phyloP scores from a whole-genome alignment of 2,113 vertebrate genomes.

The Meleagris gallopavo region DNA sequence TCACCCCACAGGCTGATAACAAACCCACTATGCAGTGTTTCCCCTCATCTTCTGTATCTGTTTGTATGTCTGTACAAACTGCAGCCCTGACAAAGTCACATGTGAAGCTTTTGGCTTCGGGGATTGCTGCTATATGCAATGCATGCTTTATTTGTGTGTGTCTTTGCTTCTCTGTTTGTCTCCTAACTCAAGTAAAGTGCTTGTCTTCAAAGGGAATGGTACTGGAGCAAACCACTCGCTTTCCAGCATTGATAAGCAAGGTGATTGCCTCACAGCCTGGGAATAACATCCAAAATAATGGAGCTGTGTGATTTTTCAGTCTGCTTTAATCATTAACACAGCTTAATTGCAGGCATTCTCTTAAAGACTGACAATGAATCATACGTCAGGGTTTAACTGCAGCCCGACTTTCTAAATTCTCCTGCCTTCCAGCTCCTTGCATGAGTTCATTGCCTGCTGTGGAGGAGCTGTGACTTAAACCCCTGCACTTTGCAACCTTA shows the following conservation, averaged over 20 bases:
- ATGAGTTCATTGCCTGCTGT: background rate
- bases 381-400: background rate
- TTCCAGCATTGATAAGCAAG: background rate
- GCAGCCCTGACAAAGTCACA: background rate
- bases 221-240: background rate
- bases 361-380: background rate
- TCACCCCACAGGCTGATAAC: rapidly evolving
- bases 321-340: background rate
- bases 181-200: rapidly evolving
- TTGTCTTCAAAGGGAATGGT: background rate
- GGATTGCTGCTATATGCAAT: rapidly evolving
- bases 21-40: rapidly evolving
- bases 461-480: background rate
- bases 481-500: too few relatives aligned
- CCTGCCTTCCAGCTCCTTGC: background rate
- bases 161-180: background rate
- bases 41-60: rapidly evolving
- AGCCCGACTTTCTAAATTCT: background rate
- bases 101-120: background rate
- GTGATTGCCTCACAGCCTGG: background rate
- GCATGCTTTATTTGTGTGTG: background rate
- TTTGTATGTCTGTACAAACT: rapidly evolving
- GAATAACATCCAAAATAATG: background rate
- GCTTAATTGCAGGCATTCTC: background rate
- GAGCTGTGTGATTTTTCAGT: background rate